These are phyloP conservation scores for Sylvietta virens DNA, from an alignment of 2,113 vertebrate genomes.

Conservation along the genomic window DNA sequence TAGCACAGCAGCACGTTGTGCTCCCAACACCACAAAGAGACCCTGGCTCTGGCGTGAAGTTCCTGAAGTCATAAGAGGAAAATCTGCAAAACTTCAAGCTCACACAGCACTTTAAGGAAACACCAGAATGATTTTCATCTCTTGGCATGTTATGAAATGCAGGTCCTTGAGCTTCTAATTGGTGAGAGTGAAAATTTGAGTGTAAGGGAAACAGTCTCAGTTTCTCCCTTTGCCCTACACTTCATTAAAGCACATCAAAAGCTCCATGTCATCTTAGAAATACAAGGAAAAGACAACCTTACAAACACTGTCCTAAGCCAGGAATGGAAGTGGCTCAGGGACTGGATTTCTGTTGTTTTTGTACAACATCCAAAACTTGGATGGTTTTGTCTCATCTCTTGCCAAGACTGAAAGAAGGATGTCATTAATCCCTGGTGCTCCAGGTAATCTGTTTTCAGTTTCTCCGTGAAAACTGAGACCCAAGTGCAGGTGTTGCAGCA, in stretches of 20 bases:
- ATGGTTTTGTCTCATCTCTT: neutral
- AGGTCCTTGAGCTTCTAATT: neutral
- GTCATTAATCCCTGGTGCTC: neutral
- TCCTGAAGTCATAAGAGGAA: neutral
- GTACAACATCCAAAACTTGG: too few species aligned
- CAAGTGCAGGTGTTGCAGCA: neutral
- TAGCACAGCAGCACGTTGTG: neutral
- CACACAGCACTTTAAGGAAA: neutral
- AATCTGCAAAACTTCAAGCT: neutral
- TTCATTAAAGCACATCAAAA: slow-evolving; percentile 21
- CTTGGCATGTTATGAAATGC: neutral
- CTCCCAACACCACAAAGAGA: neutral
- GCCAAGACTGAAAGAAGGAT: neutral
- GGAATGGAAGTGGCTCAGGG: neutral
- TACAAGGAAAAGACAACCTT: neutral
- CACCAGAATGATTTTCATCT: neutral
- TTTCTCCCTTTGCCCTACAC: neutral
- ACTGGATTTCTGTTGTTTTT: neutral
- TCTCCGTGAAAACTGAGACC: neutral
- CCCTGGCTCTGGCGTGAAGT: neutral
- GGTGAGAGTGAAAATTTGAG: neutral
- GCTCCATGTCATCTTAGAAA: neutral
- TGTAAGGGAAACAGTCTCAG: neutral
- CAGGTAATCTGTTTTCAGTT: neutral
- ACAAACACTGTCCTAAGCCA: neutral